Percentiles rank a stretch among this genome's conserved stretches.
phyloP scores from a whole-genome alignment of 1,140 invertebrate genomes.

The Neodiprion virginianus region DNA sequence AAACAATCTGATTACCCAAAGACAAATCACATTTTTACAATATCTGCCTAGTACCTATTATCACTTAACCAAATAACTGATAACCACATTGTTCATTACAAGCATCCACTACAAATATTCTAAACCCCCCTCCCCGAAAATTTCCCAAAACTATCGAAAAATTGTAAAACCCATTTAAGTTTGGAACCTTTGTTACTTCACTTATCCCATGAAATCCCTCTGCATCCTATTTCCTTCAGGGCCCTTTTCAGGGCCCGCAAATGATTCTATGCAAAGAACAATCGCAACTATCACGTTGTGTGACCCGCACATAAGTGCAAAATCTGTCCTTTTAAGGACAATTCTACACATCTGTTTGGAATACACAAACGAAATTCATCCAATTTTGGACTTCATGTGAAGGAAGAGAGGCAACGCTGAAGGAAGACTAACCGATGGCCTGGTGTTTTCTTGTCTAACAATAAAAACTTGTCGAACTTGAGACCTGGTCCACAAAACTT shows the following conservation, averaged over 20 bases:
- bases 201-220: neutral
- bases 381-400: no score
- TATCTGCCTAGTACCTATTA: neutral
- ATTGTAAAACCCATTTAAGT: neutral
- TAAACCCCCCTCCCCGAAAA: neutral
- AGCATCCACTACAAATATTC: neutral
- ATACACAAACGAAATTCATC: conserved; percentile 3
- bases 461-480: no score
- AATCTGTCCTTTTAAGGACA: conserved; percentile 49
- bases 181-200: neutral
- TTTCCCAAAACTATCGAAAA: neutral
- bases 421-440: no score
- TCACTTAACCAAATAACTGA: neutral
- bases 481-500: no score
- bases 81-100: neutral
- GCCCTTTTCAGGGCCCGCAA: conserved; percentile 59
- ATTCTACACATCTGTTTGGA: conserved; percentile 9
- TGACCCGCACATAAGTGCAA: conserved; percentile 22
- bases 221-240: conserved; percentile 45
- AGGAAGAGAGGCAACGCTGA: no score
- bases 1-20: neutral
- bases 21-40: neutral
- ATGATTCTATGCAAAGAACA: conserved; percentile 39
- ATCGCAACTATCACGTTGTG: conserved; percentile 13
- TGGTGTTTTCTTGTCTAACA: no score